Evolutionary conservation across 1,140 invertebrate genomes (phyloP).

Genomic region (Zaprionus gabonicus): DNA sequence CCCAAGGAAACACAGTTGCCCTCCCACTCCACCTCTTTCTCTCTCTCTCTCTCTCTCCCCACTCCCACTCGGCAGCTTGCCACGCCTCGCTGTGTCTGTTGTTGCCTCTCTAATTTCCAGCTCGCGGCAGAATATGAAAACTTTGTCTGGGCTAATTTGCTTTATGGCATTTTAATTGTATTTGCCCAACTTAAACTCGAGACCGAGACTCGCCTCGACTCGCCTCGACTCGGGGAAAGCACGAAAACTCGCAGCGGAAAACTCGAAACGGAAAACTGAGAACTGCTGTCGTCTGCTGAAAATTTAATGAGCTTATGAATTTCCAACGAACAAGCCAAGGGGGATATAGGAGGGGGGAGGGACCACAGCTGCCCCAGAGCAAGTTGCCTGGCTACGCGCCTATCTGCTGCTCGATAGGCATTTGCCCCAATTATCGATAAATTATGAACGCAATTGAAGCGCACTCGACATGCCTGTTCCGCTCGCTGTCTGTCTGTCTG

Average conservation of each 20-base stretch:
- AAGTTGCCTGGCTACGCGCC: conserved; percentile 26
- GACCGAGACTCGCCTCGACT: neutral
- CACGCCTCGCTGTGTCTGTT: conserved; percentile 45
- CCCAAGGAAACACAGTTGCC: conserved; percentile 29
- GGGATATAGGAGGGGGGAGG: neutral
- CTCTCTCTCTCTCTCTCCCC: neutral
- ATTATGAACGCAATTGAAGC: conserved; percentile 75
- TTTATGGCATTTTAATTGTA: conserved; percentile 83
- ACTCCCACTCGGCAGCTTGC: neutral
- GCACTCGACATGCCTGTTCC: conserved; percentile 39
- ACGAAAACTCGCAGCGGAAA: conserved; percentile 38
- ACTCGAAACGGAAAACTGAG: conserved; percentile 20
- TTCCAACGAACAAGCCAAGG: conserved; percentile 47
- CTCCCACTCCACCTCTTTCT: neutral
- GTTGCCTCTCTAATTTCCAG: conserved; percentile 67
- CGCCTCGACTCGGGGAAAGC: neutral
- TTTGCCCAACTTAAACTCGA: conserved; percentile 58
- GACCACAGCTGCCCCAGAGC: conserved; percentile 42
- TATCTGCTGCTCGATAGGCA: conserved; percentile 51
- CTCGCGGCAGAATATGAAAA: conserved; percentile 77
- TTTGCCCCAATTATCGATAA: conserved; percentile 77
- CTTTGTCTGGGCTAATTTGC: conserved; percentile 82
- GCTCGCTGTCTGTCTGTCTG: conserved; percentile 4
- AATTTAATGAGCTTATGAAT: conserved; percentile 81
- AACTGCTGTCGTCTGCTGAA: conserved; percentile 66